phyloP scores from a whole-genome alignment of 2,113 vertebrate species.

The Macheiramphus alcinus region DNA sequence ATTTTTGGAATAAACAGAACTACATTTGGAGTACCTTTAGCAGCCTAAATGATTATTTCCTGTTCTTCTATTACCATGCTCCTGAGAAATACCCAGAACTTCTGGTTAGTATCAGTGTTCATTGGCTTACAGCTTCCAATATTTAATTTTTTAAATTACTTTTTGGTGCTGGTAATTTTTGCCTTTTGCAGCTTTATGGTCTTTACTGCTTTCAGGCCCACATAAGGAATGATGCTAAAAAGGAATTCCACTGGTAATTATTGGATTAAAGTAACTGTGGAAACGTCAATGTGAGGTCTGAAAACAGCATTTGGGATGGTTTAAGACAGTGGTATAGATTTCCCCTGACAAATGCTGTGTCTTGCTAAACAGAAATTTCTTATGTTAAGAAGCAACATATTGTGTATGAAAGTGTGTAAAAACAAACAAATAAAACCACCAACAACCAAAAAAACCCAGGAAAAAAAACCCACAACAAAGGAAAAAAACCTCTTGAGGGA shows the following conservation, averaged over 20 bases:
- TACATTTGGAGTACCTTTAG: not conserved
- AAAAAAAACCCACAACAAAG: accelerated
- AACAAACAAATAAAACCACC: not conserved
- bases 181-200: not conserved
- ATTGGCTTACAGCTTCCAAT: not conserved
- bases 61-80: not conserved
- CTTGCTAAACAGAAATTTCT: not conserved
- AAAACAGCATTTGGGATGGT: not conserved
- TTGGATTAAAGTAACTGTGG: not conserved
- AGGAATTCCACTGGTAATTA: not conserved
- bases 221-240: not conserved
- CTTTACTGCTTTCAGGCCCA: not conserved
- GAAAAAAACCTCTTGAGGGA: not conserved
- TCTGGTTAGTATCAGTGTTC: not conserved
- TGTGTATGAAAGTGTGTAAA: not conserved
- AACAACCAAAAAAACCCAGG: not conserved
- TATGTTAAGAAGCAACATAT: not conserved
- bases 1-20: not conserved
- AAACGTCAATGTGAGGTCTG: not conserved
- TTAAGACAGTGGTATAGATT: not conserved
- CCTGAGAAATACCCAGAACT: not conserved
- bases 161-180: not conserved
- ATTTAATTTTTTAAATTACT: not conserved
- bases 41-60: not conserved
- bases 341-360: not conserved